phyloP scores from a whole-genome alignment of 2,113 vertebrate species.

The Paradoxurus hermaphroditus region DNA sequence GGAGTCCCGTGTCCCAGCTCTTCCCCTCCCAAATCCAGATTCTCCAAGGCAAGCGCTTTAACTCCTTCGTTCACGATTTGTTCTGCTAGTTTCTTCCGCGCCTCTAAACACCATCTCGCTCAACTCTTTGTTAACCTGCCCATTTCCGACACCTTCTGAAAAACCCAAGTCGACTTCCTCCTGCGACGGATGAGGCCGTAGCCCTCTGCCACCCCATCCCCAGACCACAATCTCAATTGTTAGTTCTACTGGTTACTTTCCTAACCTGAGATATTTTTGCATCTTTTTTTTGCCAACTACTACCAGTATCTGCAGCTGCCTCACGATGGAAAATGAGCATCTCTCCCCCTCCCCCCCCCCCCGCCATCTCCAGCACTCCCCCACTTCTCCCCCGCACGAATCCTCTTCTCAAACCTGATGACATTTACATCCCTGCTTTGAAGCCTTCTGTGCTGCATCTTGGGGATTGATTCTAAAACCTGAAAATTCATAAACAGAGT shows the following conservation, averaged over 20 bases:
- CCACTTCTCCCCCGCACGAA: not conserved
- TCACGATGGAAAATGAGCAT: not conserved
- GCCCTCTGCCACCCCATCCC: not conserved
- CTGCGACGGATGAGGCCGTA: not conserved
- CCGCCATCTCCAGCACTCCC: not conserved
- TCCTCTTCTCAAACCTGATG: not conserved
- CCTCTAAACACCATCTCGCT: not conserved
- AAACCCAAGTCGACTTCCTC: not conserved
- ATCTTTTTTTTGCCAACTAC: not conserved
- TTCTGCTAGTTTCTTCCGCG: not conserved
- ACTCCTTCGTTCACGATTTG: not conserved
- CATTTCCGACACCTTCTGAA: not conserved
- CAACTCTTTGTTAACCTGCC: not conserved
- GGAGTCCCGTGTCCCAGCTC: not conserved
- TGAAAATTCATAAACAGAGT: not conserved
- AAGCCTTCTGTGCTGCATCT: not conserved
- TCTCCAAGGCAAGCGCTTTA: not conserved
- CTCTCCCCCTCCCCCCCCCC: not conserved
- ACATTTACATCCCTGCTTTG: not conserved
- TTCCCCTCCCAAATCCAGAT: not conserved
- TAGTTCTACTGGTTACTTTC: not conserved
- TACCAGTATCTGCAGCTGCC: not conserved
- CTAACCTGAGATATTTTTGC: not conserved
- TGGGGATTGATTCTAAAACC: not conserved
- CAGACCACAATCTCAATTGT: not conserved